These are phyloP conservation scores for Megaceryle maxima DNA, from an alignment of 2,113 vertebrate species.

Conservation along the genomic window DNA sequence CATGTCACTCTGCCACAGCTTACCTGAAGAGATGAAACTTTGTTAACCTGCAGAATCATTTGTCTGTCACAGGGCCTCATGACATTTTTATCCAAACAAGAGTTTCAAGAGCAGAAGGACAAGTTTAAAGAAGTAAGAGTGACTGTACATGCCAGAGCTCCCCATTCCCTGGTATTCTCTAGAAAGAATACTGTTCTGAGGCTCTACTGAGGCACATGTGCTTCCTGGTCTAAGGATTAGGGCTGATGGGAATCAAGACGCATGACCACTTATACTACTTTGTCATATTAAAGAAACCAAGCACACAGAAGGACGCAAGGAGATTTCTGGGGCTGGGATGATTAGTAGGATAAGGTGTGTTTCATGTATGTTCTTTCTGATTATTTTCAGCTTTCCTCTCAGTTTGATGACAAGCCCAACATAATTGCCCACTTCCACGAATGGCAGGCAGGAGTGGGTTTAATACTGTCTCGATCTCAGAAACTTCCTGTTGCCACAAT, in stretches of 20 bases:
- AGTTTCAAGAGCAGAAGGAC: neutral
- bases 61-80: neutral
- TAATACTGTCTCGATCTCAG: slow-evolving; percentile 84
- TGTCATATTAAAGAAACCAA: neutral
- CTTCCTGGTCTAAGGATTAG: neutral
- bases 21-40: neutral
- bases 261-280: neutral
- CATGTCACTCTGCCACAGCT: neutral
- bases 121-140: neutral
- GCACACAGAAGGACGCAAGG: neutral
- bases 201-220: neutral
- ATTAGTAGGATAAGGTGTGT: neutral
- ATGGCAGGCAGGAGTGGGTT: slow-evolving; percentile 92
- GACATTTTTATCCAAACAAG: neutral
- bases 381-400: slow-evolving; percentile 81
- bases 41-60: neutral
- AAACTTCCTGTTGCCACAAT: slow-evolving; percentile 90
- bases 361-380: neutral
- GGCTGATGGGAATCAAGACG: neutral
- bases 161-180: neutral
- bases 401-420: slow-evolving; percentile 78
- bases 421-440: slow-evolving; percentile 93
- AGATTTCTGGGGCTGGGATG: neutral
- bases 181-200: neutral
- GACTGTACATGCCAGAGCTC: neutral